Conservation (phyloP, 2,797 vertebrate species). For the Macropus fuliginosus region DNA sequence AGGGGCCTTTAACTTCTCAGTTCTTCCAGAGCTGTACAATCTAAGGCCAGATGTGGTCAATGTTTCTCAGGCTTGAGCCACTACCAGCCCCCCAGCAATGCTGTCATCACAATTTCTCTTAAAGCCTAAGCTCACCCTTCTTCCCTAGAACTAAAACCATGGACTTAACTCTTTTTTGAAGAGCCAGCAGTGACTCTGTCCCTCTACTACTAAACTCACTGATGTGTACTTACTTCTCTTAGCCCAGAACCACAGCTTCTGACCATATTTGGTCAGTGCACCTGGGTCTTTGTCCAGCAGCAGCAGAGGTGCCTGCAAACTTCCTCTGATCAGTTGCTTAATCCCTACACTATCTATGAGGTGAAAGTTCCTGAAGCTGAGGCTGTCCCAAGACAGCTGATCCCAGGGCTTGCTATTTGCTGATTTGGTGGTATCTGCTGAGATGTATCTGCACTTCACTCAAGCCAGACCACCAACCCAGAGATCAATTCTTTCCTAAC, state of each 20-base stretch:
- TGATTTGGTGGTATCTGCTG: neutral
- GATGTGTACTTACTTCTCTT: neutral
- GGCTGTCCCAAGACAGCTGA: neutral
- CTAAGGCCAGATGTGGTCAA: neutral
- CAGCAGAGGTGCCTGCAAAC: neutral
- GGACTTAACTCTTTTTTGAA: too few species aligned
- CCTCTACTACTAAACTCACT: neutral
- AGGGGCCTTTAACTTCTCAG: neutral
- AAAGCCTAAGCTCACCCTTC: neutral
- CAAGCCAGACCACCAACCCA: neutral
- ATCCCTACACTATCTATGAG: neutral
- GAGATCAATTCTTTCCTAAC: neutral
- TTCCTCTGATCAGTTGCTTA: neutral
- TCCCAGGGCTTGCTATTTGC: neutral
- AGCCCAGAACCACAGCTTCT: neutral
- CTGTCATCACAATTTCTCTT: neutral
- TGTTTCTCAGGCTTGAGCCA: neutral
- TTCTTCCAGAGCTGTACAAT: neutral
- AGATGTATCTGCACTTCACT: neutral
- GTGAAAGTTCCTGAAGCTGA: neutral
- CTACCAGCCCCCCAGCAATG: neutral
- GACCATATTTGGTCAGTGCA: neutral
- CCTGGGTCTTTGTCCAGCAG: neutral
- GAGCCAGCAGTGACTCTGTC: too few species aligned
- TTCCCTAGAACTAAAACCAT: too few species aligned